Percentiles rank a stretch among this genome's conserved stretches.
These are phyloP conservation scores for Rhombomys opimus DNA, from an alignment of 2,113 vertebrate genomes.

Conservation along the genomic window DNA sequence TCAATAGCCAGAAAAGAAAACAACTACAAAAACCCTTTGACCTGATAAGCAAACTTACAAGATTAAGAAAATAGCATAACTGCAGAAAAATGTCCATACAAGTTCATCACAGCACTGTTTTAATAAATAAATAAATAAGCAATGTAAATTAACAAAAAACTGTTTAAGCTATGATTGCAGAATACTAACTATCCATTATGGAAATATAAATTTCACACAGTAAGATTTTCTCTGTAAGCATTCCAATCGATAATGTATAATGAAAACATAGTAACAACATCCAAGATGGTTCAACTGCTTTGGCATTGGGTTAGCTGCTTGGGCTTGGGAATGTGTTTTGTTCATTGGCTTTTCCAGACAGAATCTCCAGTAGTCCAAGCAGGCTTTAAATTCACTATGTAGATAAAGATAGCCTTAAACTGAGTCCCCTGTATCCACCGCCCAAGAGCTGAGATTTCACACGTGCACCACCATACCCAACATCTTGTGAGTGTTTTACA, in stretches of 20 bases:
- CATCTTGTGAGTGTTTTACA: background rate
- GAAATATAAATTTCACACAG: background rate
- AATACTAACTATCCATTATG: conserved; percentile 19
- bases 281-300: background rate
- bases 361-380: background rate
- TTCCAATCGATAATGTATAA: background rate
- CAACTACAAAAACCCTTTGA: background rate
- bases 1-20: background rate
- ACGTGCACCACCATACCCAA: background rate
- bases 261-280: background rate
- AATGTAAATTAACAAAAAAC: background rate
- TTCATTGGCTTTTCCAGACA: background rate
- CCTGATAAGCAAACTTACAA: conserved; percentile 20
- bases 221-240: conserved; percentile 23
- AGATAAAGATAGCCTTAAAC: background rate
- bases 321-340: background rate
- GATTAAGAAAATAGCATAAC: background rate
- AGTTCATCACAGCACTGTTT: conserved; percentile 52
- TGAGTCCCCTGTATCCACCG: background rate
- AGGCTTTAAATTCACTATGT: background rate
- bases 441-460: background rate
- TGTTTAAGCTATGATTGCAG: conserved; percentile 50
- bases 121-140: background rate
- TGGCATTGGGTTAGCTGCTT: background rate
- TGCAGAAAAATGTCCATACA: background rate